Evolutionary conservation across 2,797 vertebrate genomes (phyloP), one percentile per base, ranked within the genome.

Genomic region (Gouania willdenowi): DNA sequence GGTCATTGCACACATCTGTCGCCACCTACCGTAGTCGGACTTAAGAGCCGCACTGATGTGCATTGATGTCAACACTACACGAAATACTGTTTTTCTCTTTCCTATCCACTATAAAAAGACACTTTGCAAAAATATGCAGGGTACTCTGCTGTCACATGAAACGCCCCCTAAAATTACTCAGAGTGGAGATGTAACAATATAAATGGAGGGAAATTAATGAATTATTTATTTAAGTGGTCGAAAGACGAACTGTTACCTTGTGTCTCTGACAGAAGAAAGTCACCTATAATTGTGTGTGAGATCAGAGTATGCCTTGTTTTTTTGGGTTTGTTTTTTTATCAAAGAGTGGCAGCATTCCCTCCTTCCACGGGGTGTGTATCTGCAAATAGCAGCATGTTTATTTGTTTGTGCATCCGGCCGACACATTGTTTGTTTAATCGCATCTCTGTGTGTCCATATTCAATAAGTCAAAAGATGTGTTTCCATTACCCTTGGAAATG

Each of bases 1-100:
- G 81, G 78, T 86, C 81, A 82, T 66, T 74, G 80, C 68, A 78
- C 81, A 82, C 69, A 79, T 83, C 80, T 82, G 71, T 77, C 82
- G 71, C 68, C 72, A 68, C 72, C 56, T 50, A 64, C 63, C 69
- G 69, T 54, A 46, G 64, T 29, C 30, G 54, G 52, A 63, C 74
- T 72, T 81, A 77, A 81, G 70, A 78, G 80, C 75, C 50, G 56
- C 4, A 52, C 56, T 41, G 58, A 77, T 61, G 71, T 71, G 66
- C 56, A 34, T 8, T 8, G 23, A 51, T 57, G 71, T 67, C 57
- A 56, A 43, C 42, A 3, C 9, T 17, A 56, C 38, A 50, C 46
- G 44, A 66, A 65, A 66, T 29, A 53, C 44, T 21, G 51, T 63
- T 49, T 41, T 56, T 26, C 10, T 12, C 26, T 24, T n/a, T 41